Evolutionary conservation across 1,140 invertebrate species (phyloP), one percentile per base, ranked within the genome.

Genomic region (Neodiprion pinetum): DNA sequence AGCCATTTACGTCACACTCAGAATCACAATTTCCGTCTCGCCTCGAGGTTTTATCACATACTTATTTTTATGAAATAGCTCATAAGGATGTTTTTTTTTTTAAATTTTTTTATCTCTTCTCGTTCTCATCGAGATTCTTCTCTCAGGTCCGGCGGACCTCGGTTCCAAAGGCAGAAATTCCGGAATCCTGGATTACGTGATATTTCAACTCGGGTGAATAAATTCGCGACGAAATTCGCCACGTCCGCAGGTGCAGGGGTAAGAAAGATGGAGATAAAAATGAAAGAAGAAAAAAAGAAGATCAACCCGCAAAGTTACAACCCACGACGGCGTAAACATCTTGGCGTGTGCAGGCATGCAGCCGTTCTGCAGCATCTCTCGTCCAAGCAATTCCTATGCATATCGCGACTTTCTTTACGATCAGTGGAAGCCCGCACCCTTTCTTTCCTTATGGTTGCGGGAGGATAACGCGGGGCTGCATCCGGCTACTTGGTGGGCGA

Each of bases 401-500:
- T 83, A 84, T 86, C 82, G 78, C 78, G 75, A 68, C 75, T 71
- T 82, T 83, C 80, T 87, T 86, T 86, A 86, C 78, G 83, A 81
- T 40, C 28, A 5, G 28, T 40, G 78, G 75, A 79, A 80, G 76
- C 78, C 80, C 53, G 73, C 76, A 76, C 82, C 80, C 80, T 80
- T 85, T 84, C 81, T 81, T 78, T 74, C 72, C 72, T 65, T 65
- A 65, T 65, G 17, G 12, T 1, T 65, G 17, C 61, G 17, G 12
- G 61, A 65, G 12, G 12, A 21, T 65, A 40, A 40, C 28, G 28
- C 28, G 28, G 28, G 5, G 28, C 28, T 40, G 28, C 28, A 40
- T 40, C 28, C 28, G 28, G 28, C 1, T 40, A 40, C 28, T 40
- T 40, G 28, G 28, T 40, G 28, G 28, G 28, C 28, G 28, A 40